Percentiles rank a stretch among this genome's conserved stretches.
phyloP scores from a whole-genome alignment of 2,113 vertebrate species.

The Lepus americanus region DNA sequence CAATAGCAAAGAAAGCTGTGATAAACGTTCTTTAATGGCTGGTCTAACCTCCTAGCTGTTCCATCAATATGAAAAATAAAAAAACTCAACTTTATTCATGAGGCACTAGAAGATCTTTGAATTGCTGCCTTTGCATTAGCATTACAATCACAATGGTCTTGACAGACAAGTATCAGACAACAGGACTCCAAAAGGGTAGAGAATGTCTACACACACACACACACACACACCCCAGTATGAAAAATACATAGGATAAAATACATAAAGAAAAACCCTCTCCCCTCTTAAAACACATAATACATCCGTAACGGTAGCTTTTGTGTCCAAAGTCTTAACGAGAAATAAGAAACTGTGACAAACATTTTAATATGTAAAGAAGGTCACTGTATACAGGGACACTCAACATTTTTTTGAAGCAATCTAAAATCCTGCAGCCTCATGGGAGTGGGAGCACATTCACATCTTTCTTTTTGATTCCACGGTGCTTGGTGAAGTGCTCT shows the following conservation, averaged over 20 bases:
- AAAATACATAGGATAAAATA: conserved; percentile 25
- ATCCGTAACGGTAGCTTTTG: conserved; percentile 21
- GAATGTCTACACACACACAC: neutral
- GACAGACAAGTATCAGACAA: conserved; percentile 18
- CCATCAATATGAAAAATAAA: conserved; percentile 59
- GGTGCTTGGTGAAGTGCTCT: neutral
- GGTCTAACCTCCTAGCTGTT: conserved; percentile 71
- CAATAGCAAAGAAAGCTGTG: conserved; percentile 36
- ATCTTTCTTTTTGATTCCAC: neutral
- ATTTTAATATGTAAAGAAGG: conserved; percentile 27
- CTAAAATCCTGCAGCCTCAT: neutral
- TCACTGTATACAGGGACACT: neutral
- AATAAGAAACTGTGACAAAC: neutral
- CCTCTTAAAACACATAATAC: neutral
- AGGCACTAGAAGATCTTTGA: conserved; percentile 66
- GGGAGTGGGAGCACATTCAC: neutral
- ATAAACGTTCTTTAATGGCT: conserved; percentile 56
- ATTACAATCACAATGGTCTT: conserved; percentile 60
- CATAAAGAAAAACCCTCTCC: neutral
- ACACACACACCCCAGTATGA: neutral
- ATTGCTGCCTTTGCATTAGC: conserved; percentile 89
- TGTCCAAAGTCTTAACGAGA: conserved; percentile 11
- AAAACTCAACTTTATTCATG: conserved; percentile 69
- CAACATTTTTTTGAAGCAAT: neutral
- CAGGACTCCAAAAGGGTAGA: neutral